A percentile compares a stretch with the other conserved stretches of the same genome.
Conservation (phyloP, 2,113 vertebrate species). For the Paraplagusia blochii region DNA sequence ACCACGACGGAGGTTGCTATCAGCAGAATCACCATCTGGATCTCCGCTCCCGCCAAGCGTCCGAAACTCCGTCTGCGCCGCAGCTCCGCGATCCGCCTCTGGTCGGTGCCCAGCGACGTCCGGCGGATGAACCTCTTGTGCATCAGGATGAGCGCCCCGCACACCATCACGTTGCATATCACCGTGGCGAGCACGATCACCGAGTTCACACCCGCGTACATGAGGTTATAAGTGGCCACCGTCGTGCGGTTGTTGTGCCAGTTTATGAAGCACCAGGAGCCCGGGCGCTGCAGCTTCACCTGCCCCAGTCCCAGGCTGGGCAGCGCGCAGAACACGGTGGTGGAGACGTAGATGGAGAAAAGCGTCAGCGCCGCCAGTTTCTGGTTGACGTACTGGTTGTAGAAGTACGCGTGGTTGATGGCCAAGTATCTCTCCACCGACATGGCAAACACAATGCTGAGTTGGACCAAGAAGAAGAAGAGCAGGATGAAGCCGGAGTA, state of each 20-base stretch:
- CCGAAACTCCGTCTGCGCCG: slow-evolving; percentile 86
- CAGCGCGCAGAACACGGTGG: slow-evolving; percentile 86
- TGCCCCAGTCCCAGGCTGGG: slow-evolving; percentile 85
- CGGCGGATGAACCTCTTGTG: slow-evolving; percentile 90
- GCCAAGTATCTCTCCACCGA: slow-evolving; percentile 94
- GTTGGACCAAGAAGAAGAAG: slow-evolving; percentile 91
- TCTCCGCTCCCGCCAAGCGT: slow-evolving; percentile 88
- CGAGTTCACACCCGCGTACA: slow-evolving; percentile 92
- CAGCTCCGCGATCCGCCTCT: slow-evolving; percentile 78
- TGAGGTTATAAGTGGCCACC: slow-evolving; percentile 84
- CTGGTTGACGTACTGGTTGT: slow-evolving; percentile 90
- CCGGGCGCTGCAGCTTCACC: slow-evolving; percentile 77
- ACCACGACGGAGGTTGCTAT: slow-evolving; percentile 90
- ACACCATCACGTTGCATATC: slow-evolving; percentile 91
- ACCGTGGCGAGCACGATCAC: slow-evolving; percentile 88
- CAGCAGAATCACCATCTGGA: slow-evolving; percentile 97
- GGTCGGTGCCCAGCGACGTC: slow-evolving; percentile 89
- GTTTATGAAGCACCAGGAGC: slow-evolving; percentile 96
- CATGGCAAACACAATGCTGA: slow-evolving; percentile 96
- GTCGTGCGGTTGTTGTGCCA: slow-evolving; percentile 80
- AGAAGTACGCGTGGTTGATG: slow-evolving; percentile 97
- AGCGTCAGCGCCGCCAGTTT: slow-evolving; percentile 85
- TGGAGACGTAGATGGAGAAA: slow-evolving; percentile 82
- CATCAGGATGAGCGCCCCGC: slow-evolving; percentile 90
- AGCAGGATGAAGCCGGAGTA: slow-evolving; percentile 96